A percentile compares a stretch with the other conserved stretches of the same genome.
phyloP scores from a whole-genome alignment of 2,888 invertebrate species.

The Monochamus alternatus region DNA sequence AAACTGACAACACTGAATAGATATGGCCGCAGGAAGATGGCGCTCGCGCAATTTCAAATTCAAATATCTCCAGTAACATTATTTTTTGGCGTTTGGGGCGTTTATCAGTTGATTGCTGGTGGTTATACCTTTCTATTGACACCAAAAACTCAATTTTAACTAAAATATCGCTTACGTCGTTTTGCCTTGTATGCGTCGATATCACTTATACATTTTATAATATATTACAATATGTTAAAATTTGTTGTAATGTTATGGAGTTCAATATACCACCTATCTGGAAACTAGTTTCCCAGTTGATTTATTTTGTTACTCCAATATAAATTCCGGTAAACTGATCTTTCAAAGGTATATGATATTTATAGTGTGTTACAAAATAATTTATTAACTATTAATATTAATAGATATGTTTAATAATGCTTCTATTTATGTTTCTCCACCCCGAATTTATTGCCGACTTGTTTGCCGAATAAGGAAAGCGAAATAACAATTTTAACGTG shows the following conservation, averaged over 20 bases:
- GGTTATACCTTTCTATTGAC: no score
- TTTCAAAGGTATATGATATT: neutral
- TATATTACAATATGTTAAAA: neutral
- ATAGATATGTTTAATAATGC: neutral
- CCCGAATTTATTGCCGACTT: constrained; percentile 9
- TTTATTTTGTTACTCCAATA: neutral
- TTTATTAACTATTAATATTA: constrained; percentile 15
- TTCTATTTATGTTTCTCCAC: constrained; percentile 4
- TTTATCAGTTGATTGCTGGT: no score
- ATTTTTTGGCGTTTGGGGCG: no score
- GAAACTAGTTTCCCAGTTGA: neutral
- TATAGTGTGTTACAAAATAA: neutral
- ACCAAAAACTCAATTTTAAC: no score
- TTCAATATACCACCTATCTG: neutral
- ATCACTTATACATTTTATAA: no score
- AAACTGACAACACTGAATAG: no score
- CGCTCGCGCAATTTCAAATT: no score
- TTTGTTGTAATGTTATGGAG: neutral
- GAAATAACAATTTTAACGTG: neutral
- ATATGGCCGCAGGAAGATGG: no score
- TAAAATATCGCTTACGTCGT: no score
- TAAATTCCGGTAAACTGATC: constrained; percentile 2
- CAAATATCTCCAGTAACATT: no score
- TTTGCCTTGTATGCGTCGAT: no score
- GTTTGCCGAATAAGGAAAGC: neutral